phyloP scores from a whole-genome alignment of 2,888 invertebrate species.

The Sphaeridia pumilis region DNA sequence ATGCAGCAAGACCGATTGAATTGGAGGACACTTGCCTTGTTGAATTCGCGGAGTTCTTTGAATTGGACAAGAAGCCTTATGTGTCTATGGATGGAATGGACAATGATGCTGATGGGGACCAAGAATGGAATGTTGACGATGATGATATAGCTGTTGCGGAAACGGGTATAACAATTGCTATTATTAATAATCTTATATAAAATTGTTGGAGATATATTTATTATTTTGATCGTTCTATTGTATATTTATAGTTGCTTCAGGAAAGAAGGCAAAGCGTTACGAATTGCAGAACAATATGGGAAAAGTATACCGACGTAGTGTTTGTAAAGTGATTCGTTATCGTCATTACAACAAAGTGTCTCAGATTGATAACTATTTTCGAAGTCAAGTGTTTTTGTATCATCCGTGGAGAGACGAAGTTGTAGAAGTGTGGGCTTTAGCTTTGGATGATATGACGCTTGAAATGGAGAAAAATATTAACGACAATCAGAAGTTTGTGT shows the following conservation, averaged over 20 bases:
- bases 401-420: slow-evolving; percentile 37
- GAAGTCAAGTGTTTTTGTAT: slow-evolving; percentile 37
- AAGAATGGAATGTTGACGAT: neutral
- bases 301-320: neutral
- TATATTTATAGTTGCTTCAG: too few relatives aligned
- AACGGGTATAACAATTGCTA: too few relatives aligned
- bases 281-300: neutral
- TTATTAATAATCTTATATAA: too few relatives aligned
- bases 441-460: neutral
- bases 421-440: neutral
- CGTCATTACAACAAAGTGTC: slow-evolving; percentile 15
- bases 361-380: slow-evolving; percentile 35
- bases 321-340: slow-evolving; percentile 20
- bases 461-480: neutral
- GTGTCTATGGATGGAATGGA: neutral
- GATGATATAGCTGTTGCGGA: too few relatives aligned
- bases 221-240: too few relatives aligned
- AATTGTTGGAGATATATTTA: too few relatives aligned
- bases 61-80: slow-evolving; percentile 10
- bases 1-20: slow-evolving; percentile 31
- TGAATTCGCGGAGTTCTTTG: slow-evolving; percentile 34
- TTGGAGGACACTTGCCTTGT: slow-evolving; percentile 35
- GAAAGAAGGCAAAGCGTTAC: too few relatives aligned
- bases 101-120: slow-evolving; percentile 11
- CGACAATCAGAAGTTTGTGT: neutral